These are phyloP conservation scores for Drosophila paramelanica DNA, from an alignment of 2,888 invertebrate species.

Conservation along the genomic window DNA sequence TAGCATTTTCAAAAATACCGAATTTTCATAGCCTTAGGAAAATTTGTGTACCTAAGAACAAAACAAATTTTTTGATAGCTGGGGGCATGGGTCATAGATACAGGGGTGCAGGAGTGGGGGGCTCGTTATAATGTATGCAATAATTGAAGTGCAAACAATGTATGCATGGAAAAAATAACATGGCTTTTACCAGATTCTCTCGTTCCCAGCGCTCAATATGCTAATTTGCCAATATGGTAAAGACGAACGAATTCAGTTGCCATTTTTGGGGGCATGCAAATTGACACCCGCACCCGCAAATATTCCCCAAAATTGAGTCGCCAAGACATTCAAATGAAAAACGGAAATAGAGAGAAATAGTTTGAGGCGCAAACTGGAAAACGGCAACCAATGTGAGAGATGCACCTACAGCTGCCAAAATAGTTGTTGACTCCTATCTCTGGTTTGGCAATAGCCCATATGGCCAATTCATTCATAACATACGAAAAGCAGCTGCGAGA, in stretches of 20 bases:
- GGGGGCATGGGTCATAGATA: not conserved
- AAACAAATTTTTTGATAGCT: conserved; percentile 12
- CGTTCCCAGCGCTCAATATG: conserved; percentile 46
- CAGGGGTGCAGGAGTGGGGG: not conserved
- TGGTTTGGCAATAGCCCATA: conserved; percentile 26
- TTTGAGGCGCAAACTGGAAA: conserved; percentile 5
- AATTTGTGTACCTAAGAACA: not conserved
- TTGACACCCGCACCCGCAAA: conserved; percentile 36
- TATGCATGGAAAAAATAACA: conserved; percentile 60
- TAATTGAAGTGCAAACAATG: conserved; percentile 68
- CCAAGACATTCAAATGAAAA: conserved; percentile 43
- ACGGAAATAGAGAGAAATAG: conserved; percentile 35
- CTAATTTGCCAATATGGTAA: conserved; percentile 44
- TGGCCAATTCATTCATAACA: conserved; percentile 45
- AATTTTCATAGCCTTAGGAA: not conserved
- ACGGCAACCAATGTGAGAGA: not conserved
- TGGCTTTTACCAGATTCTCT: conserved; percentile 47
- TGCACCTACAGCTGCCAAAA: conserved; percentile 17
- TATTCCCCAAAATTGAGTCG: conserved; percentile 1
- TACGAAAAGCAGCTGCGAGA: conserved; percentile 18
- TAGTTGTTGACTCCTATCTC: conserved; percentile 10
- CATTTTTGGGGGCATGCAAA: conserved; percentile 63
- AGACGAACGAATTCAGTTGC: conserved; percentile 40
- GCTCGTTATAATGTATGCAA: conserved; percentile 26
- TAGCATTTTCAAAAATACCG: conserved; percentile 1